These are phyloP conservation scores for Oryzias melastigma DNA, from an alignment of 2,113 vertebrate species.

Conservation along the genomic window DNA sequence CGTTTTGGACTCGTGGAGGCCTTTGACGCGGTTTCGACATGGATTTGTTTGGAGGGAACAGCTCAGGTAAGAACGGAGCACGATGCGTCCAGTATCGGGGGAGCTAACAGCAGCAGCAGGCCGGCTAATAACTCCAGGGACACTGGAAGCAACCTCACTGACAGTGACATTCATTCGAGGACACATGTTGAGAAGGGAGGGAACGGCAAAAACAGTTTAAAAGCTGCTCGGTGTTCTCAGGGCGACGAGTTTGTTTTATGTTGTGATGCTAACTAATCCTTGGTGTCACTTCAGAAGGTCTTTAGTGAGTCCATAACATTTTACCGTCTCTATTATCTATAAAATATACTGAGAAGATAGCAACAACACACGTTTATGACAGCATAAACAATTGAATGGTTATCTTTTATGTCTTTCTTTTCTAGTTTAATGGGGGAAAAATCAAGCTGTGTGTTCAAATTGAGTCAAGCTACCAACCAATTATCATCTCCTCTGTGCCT, in stretches of 20 bases:
- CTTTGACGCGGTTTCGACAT: conserved; percentile 21
- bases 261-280: neutral
- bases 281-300: neutral
- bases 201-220: too few relatives aligned
- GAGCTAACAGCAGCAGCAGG: conserved; percentile 55
- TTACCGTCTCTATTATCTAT: neutral
- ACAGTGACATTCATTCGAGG: conserved; percentile 57
- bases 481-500: too few relatives aligned
- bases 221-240: neutral
- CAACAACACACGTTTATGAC: too few relatives aligned
- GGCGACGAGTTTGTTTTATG: neutral
- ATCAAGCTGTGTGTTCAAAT: too few relatives aligned
- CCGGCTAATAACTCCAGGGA: conserved; percentile 51
- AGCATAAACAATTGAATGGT: too few relatives aligned
- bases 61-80: conserved; percentile 52
- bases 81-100: neutral
- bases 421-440: too few relatives aligned
- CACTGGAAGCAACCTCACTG: conserved; percentile 23
- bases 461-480: too few relatives aligned
- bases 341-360: too few relatives aligned
- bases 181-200: conserved; percentile 22
- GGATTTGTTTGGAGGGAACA: conserved; percentile 70
- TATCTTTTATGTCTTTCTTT: too few relatives aligned
- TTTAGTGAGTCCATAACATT: neutral
- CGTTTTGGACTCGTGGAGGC: neutral